These are phyloP conservation scores for Achatina immaculata DNA, from an alignment of 1,140 invertebrate genomes.

Conservation along the genomic window DNA sequence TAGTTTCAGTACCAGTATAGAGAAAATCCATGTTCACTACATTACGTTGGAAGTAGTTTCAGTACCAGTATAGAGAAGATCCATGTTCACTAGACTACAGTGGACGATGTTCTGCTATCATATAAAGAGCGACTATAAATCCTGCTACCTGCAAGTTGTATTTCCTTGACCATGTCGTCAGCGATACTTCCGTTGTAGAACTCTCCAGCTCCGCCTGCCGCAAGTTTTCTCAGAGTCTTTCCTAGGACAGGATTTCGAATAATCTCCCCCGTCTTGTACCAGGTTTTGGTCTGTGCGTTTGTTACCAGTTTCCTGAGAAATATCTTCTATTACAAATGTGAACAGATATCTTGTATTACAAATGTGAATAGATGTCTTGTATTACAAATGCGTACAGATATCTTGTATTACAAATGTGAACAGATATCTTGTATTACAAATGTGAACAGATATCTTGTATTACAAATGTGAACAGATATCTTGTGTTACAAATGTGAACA, in stretches of 20 bases:
- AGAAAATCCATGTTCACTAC: too few relatives aligned
- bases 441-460: neutral
- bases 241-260: slow-evolving; percentile 40
- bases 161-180: slow-evolving; percentile 38
- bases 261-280: slow-evolving; percentile 43
- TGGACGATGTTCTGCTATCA: neutral
- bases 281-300: slow-evolving; percentile 25
- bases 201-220: slow-evolving; percentile 39
- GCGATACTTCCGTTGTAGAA: slow-evolving; percentile 42
- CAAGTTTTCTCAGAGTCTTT: slow-evolving; percentile 39
- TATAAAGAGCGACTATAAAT: neutral
- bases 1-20: too few relatives aligned
- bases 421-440: neutral
- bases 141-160: slow-evolving; percentile 28
- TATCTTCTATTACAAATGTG: too few relatives aligned
- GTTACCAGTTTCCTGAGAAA: neutral
- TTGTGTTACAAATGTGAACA: neutral
- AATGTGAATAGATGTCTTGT: too few relatives aligned
- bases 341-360: too few relatives aligned
- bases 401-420: neutral
- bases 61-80: too few relatives aligned
- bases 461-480: too few relatives aligned
- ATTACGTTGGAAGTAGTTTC: too few relatives aligned
- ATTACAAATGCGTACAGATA: neutral
- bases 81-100: neutral